These are phyloP conservation scores for Dioctria linearis DNA, from an alignment of 2,888 invertebrate genomes.

Conservation along the genomic window DNA sequence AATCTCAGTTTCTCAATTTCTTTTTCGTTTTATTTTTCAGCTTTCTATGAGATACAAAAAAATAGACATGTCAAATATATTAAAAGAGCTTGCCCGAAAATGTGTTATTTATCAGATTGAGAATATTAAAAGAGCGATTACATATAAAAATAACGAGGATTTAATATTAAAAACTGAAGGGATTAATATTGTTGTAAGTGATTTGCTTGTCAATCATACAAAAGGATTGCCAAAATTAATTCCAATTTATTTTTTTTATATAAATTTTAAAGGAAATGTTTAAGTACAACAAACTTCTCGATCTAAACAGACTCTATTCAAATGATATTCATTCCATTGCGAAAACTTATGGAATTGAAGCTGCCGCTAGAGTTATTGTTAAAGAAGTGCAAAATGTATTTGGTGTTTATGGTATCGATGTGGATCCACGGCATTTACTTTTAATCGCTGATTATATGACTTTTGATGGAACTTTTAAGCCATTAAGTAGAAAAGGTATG, in stretches of 20 bases:
- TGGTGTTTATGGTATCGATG: conserved; percentile 95
- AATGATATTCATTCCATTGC: conserved; percentile 96
- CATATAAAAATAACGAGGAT: conserved; percentile 78
- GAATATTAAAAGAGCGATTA: conserved; percentile 88
- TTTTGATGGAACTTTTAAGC: conserved; percentile 88
- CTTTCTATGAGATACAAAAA: conserved; percentile 76
- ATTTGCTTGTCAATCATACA: conserved; percentile 23
- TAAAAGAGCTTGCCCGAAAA: conserved; percentile 79
- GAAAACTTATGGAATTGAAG: conserved; percentile 95
- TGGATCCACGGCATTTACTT: conserved; percentile 93
- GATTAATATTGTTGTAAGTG: conserved; percentile 84
- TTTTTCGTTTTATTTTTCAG: conserved; percentile 65
- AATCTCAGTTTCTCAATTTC: neutral
- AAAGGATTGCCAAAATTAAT: conserved; percentile 5
- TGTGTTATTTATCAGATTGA: conserved; percentile 86
- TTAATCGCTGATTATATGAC: conserved; percentile 99
- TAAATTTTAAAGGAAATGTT: conserved; percentile 81
- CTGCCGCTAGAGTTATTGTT: conserved; percentile 90
- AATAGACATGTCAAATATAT: conserved; percentile 83
- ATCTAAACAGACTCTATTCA: conserved; percentile 87
- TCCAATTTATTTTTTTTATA: conserved; percentile 11
- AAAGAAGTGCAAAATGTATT: conserved; percentile 97
- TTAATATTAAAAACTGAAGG: conserved; percentile 93
- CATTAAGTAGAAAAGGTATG: conserved; percentile 93
- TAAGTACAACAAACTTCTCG: conserved; percentile 82